A percentile compares a stretch with the other conserved stretches of the same genome.
Conservation (phyloP, 2,888 invertebrate species). For the Polia nebulosa region DNA sequence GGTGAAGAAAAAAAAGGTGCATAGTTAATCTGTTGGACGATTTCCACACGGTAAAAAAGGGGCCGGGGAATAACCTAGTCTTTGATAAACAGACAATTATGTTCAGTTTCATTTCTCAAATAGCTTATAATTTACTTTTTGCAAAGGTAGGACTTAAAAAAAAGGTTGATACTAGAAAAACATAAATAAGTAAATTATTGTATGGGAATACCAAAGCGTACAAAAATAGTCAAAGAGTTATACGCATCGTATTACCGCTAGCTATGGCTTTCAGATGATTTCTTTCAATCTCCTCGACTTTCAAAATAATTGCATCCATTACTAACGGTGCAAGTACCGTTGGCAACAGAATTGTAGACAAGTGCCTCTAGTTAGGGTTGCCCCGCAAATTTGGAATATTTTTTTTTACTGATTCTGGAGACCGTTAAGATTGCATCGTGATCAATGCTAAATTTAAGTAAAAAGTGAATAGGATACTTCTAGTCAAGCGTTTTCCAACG, state of each 20-base stretch:
- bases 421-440: background rate
- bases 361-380: constrained; percentile 42
- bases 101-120: background rate
- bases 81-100: background rate
- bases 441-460: background rate
- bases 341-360: constrained; percentile 48
- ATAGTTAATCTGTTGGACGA: too few relatives aligned
- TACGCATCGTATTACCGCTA: constrained; percentile 23
- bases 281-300: constrained; percentile 59
- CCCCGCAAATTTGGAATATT: background rate
- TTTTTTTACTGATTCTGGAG: background rate
- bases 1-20: too few relatives aligned
- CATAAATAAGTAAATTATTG: background rate
- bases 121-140: background rate
- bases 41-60: too few relatives aligned
- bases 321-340: constrained; percentile 61
- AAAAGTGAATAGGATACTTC: too few relatives aligned
- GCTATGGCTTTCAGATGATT: constrained; percentile 38
- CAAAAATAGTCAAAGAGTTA: constrained; percentile 5
- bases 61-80: too few relatives aligned
- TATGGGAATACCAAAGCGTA: background rate
- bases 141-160: background rate
- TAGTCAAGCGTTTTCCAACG: too few relatives aligned
- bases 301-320: constrained; percentile 71
- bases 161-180: background rate